Conservation (phyloP, 2,888 invertebrate species). For the Eretmocerus hayati region DNA sequence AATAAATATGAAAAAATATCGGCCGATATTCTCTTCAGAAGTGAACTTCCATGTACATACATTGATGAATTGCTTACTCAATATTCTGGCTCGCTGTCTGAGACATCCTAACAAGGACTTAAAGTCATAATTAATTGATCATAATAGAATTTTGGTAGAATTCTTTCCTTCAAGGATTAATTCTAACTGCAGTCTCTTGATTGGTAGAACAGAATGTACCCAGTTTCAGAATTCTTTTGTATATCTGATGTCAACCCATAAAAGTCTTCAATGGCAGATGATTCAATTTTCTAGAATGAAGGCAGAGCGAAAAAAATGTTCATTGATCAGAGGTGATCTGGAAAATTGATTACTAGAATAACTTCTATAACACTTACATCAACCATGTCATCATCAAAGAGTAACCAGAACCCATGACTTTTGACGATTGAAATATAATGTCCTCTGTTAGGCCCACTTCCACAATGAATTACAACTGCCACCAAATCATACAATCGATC, state of each 20-base stretch:
- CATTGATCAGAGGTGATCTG: no score
- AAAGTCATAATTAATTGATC: slow-evolving; percentile 15
- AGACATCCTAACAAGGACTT: slow-evolving; percentile 15
- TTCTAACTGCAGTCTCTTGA: slow-evolving; percentile 67
- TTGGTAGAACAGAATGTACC: slow-evolving; percentile 99
- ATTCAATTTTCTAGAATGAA: slow-evolving; percentile 91
- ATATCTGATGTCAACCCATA: slow-evolving; percentile 98
- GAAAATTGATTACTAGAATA: neutral
- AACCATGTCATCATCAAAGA: slow-evolving; percentile 99
- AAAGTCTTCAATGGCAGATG: slow-evolving; percentile 98
- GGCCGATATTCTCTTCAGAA: no score
- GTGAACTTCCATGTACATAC: no score
- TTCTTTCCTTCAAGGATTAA: slow-evolving; percentile 17
- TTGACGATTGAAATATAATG: slow-evolving; percentile 99
- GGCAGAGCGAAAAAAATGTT: neutral
- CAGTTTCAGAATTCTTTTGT: slow-evolving; percentile 98
- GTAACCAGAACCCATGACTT: slow-evolving; percentile 97
- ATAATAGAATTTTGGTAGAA: slow-evolving; percentile 19
- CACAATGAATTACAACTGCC: slow-evolving; percentile 99
- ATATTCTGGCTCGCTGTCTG: slow-evolving; percentile 16
- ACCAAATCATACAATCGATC: slow-evolving; percentile 97
- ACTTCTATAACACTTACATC: slow-evolving; percentile 66
- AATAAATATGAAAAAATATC: no score
- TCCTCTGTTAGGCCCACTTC: slow-evolving; percentile 97
- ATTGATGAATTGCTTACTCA: slow-evolving; percentile 16